Evolutionary conservation across 1,140 invertebrate species (phyloP), one percentile per base, ranked within the genome.

Genomic region (Heliconius eleuchia): DNA sequence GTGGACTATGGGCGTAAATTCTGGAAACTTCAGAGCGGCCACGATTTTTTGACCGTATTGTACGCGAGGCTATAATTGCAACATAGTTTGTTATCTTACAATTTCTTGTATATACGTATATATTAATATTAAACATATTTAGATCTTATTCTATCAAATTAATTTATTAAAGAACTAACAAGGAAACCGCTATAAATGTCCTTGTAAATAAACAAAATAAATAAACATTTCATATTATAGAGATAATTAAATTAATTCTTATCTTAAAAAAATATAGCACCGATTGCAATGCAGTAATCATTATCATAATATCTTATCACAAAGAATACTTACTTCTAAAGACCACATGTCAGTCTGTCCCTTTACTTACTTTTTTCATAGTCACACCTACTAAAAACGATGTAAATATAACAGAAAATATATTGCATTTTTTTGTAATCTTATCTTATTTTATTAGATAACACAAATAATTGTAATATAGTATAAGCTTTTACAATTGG

Each of bases 261-360:
- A 66, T 66, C 60, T 18, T 30, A 3, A 27, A 66, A 66, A 30
- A 6, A 27, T 30, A 66, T 66, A 66, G 16, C 13, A 72, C 19
- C 71, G 37, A 42, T 71, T 71, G 71, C 71, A 72, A 42, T 42
- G 71, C 71, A 72, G 71, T 23, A 72, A 72, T 72, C 39, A 11
- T n/a, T 66, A 66, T 30, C 27, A 66, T 23, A 3, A 66, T 66
- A 30, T 66, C 60, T 66, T 66, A 66, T 66, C 60, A 30, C 60
- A 16, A 66, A 66, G 3, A 66, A 66, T 66, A 8, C 60, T 52
- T 52, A 52, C 50, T 30, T 30, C 60, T 16, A 66, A 66, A 66
- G 60, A 30, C 60, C 27, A 30, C 60, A 66, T 30, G 60, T 30
- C 60, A 66, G 60, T 66, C 27, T 23, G 3, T 30, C 13, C 4